phyloP scores from a whole-genome alignment of 1,140 invertebrate species.

The roundworm (Caenorhabditis elegans) region WBcel235 BX284606.5:7864001-7864500 shows the following conservation, averaged over 20 bases:
- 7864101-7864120: conserved; percentile 1
- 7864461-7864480: background rate
- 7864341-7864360: background rate
- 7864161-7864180: background rate
- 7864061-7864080: conserved; percentile 19
- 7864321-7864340: background rate
- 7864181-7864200: background rate
- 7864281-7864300: background rate
- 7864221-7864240: background rate
- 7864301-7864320: no score
- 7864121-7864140: conserved; percentile 23
- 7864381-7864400: conserved; percentile 2
- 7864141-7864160: background rate
- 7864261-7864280: conserved; percentile 7
- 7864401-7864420: conserved; percentile 19
- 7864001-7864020: no score
- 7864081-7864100: conserved; percentile 24
- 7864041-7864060: background rate
- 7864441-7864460: background rate
- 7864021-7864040: background rate
- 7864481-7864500: background rate
- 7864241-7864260: background rate
- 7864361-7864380: background rate
- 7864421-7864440: background rate
- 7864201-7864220: conserved; percentile 23